These are phyloP conservation scores for Drosophila gaucha DNA, from an alignment of 2,888 invertebrate species.

Conservation along the genomic window DNA sequence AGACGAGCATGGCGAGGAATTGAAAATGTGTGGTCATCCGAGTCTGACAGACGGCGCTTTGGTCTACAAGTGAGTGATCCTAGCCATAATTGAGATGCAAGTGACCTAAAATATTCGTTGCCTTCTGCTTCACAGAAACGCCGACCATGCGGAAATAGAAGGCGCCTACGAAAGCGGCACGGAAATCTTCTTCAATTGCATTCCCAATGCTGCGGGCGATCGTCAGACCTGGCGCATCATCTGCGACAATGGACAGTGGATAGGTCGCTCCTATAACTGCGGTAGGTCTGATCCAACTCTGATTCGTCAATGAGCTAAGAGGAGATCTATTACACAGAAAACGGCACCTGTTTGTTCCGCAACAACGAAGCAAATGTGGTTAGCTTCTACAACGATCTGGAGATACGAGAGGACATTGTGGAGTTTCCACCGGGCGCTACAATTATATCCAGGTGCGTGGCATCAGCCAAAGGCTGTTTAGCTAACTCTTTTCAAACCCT, in stretches of 20 bases:
- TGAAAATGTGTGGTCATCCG: conserved; percentile 83
- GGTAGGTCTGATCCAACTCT: conserved; percentile 86
- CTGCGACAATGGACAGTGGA: conserved; percentile 94
- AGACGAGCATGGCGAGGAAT: conserved; percentile 74
- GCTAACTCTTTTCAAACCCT: not conserved
- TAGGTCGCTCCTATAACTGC: conserved; percentile 91
- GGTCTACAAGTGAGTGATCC: conserved; percentile 86
- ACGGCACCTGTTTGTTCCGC: conserved; percentile 90
- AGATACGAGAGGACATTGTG: conserved; percentile 90
- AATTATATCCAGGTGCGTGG: conserved; percentile 87
- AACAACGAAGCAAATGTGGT: conserved; percentile 92
- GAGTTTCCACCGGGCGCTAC: conserved; percentile 91
- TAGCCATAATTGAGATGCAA: not conserved
- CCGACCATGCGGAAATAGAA: conserved; percentile 88
- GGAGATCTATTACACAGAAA: conserved; percentile 84
- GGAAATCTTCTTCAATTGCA: conserved; percentile 93
- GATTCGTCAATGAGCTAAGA: not conserved
- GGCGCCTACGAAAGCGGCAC: conserved; percentile 92
- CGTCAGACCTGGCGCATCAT: conserved; percentile 93
- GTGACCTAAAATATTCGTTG: too few species aligned
- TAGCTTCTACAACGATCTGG: conserved; percentile 92
- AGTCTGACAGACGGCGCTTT: conserved; percentile 91
- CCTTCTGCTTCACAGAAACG: conserved; percentile 87
- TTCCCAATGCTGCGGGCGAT: conserved; percentile 92
- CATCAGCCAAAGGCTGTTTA: too few species aligned